A percentile compares a stretch with the other conserved stretches of the same genome.
Conservation (phyloP, 1,140 invertebrate genomes). For the Pygmarrhopalites habei region DNA sequence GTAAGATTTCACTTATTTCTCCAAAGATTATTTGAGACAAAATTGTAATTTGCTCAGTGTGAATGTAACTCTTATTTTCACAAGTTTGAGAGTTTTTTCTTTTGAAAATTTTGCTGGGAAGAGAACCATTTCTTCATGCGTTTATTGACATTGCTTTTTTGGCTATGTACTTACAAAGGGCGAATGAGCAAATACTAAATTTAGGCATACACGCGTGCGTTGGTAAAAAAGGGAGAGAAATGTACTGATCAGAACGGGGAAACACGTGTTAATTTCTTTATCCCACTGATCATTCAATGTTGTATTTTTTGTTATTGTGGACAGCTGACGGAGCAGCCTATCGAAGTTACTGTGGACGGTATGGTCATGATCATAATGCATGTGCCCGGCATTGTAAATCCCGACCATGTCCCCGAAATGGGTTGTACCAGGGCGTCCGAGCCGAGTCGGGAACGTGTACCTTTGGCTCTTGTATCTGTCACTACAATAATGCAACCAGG, state of each 20-base stretch:
- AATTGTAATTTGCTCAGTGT: too few relatives aligned
- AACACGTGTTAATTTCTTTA: not conserved
- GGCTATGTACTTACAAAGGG: too few relatives aligned
- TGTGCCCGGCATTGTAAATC: conserved; percentile 4
- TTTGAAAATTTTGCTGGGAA: too few relatives aligned
- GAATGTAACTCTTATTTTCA: too few relatives aligned
- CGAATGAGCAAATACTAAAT: not conserved
- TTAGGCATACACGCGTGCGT: not conserved
- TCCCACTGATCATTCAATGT: not conserved
- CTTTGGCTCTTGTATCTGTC: conserved; percentile 7
- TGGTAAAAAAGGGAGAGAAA: not conserved
- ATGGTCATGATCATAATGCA: conserved; percentile 4
- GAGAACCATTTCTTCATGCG: too few relatives aligned
- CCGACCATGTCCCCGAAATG: not conserved
- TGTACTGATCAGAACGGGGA: not conserved
- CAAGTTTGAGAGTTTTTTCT: too few relatives aligned
- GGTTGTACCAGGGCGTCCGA: conserved; percentile 4
- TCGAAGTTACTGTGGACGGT: not conserved
- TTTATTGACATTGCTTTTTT: too few relatives aligned
- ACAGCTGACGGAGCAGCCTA: not conserved
- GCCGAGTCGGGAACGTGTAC: conserved; percentile 11
- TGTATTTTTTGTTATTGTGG: not conserved
- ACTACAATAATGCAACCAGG: conserved; percentile 1
- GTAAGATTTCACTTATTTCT: too few relatives aligned
- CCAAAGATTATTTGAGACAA: too few relatives aligned